Percentiles rank a stretch among this genome's conserved stretches.
phyloP scores from a whole-genome alignment of 2,113 vertebrate genomes.

The Zosterops hypoxanthus region DNA sequence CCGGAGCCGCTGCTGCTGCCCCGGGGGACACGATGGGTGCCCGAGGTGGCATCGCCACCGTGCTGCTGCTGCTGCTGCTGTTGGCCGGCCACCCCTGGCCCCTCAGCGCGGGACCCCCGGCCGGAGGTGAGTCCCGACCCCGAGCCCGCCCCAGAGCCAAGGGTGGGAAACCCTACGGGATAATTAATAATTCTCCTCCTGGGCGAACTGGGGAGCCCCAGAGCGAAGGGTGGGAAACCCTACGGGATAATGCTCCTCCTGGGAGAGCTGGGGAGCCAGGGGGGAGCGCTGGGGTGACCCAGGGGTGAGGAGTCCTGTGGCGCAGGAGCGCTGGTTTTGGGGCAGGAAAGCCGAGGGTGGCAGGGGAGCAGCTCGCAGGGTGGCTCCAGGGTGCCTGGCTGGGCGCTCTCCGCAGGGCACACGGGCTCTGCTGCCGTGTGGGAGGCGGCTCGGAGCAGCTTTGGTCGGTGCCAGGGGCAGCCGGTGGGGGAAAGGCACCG shows the following conservation, averaged over 20 bases:
- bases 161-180: rapidly evolving
- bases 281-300: not conserved
- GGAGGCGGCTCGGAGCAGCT: not conserved
- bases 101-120: not conserved
- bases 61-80: not conserved
- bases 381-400: rapidly evolving
- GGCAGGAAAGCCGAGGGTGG: not conserved
- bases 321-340: rapidly evolving
- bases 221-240: rapidly evolving
- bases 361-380: not conserved
- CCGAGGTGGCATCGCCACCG: not conserved
- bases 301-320: rapidly evolving
- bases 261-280: not conserved
- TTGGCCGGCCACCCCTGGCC: not conserved
- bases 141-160: not conserved
- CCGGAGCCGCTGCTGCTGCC: not conserved
- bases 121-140: conserved; percentile 32
- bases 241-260: rapidly evolving
- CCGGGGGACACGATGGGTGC: conserved; percentile 2
- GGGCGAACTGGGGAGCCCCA: not conserved
- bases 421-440: rapidly evolving
- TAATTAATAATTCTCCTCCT: rapidly evolving
- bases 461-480: rapidly evolving
- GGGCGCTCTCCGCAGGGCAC: rapidly evolving
- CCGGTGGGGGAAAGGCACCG: not conserved